Conservation (phyloP, 2,113 vertebrate genomes). For the Glaucomys volans region DNA sequence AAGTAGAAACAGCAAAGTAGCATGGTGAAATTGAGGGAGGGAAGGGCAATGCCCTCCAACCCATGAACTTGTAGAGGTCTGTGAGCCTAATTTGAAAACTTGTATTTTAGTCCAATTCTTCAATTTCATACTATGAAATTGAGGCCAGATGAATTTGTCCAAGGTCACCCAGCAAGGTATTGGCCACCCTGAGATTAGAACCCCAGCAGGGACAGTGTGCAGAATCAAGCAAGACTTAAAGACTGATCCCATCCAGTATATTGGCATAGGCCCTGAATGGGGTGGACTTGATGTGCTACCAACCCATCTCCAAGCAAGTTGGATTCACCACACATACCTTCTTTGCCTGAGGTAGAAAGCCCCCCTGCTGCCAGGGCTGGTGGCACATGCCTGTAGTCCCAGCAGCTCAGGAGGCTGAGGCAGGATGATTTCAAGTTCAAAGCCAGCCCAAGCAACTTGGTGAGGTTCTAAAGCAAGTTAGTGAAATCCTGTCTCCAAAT, state of each 20-base stretch:
- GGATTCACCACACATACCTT: background rate
- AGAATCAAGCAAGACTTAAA: background rate
- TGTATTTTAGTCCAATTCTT: background rate
- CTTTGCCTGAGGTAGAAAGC: background rate
- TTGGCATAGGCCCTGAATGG: fast-evolving
- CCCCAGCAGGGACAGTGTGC: background rate
- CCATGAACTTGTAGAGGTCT: background rate
- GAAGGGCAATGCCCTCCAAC: background rate
- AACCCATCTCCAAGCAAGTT: background rate
- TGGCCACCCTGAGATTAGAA: background rate
- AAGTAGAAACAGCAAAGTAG: background rate
- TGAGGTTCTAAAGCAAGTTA: too few species aligned
- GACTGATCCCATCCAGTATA: background rate
- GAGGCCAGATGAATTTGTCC: background rate
- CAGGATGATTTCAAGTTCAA: too few species aligned
- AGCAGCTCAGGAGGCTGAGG: too few species aligned
- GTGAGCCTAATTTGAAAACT: constrained; percentile 13
- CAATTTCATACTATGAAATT: background rate
- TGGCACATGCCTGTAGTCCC: too few species aligned
- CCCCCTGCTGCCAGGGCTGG: too few species aligned
- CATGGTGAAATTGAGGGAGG: background rate
- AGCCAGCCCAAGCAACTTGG: too few species aligned
- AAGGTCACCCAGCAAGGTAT: background rate
- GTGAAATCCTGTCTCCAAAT: too few species aligned
- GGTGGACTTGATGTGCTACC: too few species aligned